Evolutionary conservation across 2,797 vertebrate genomes (phyloP).

Genomic region (Clarias platycephalus): DNA sequence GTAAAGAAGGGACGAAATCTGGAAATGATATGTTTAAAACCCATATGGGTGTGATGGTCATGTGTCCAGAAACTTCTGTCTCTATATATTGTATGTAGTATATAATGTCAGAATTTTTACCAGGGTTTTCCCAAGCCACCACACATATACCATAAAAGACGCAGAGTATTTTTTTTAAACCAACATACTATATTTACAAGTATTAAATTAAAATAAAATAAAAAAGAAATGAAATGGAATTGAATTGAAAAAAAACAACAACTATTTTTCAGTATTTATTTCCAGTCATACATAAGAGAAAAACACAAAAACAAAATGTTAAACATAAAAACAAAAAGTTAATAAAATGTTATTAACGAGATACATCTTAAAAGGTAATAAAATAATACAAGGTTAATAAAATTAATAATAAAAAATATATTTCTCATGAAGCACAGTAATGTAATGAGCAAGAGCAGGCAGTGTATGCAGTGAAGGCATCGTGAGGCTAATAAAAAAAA

Average conservation of each 20-base stretch:
- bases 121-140: neutral
- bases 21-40: neutral
- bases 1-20: neutral
- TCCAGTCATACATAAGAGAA: neutral
- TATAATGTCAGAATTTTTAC: neutral
- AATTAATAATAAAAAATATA: neutral
- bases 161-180: neutral
- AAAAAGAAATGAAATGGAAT: neutral
- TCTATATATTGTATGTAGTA: neutral
- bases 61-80: neutral
- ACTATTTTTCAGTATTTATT: neutral
- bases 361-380: too few relatives aligned
- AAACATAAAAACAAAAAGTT: too few relatives aligned
- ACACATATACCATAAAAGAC: neutral
- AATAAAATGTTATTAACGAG: too few relatives aligned
- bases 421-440: neutral
- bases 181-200: neutral
- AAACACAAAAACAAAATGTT: too few relatives aligned
- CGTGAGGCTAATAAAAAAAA: conserved; percentile 6
- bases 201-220: neutral
- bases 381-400: too few relatives aligned
- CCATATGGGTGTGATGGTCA: neutral
- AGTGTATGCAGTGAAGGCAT: neutral
- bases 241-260: neutral
- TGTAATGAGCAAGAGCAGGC: conserved; percentile 1